phyloP scores from a whole-genome alignment of 1,140 invertebrate genomes.

The Ceratosolen solmsi region DNA sequence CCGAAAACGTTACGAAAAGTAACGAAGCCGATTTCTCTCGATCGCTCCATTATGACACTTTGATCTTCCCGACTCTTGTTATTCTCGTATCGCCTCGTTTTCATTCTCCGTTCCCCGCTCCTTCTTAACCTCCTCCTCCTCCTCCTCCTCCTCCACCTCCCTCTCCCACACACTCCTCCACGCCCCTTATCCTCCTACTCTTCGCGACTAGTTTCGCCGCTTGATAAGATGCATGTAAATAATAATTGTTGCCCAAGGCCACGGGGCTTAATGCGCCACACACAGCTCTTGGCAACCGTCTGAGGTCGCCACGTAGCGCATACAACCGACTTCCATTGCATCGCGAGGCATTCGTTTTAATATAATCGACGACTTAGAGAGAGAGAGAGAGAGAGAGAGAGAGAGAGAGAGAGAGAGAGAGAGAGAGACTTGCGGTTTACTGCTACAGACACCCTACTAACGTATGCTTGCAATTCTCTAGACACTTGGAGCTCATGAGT shows the following conservation, averaged over 20 bases:
- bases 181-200: not conserved
- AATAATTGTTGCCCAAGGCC: conserved; percentile 31
- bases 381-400: no score
- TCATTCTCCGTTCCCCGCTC: not conserved
- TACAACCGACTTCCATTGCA: not conserved
- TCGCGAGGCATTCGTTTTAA: no score
- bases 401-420: no score
- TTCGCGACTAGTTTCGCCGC: not conserved
- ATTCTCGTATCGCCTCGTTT: not conserved
- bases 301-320: not conserved
- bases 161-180: not conserved
- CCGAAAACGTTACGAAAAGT: no score
- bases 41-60: not conserved
- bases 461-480: no score
- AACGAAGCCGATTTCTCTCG: not conserved
- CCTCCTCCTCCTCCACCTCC: not conserved
- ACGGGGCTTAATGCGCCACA: not conserved
- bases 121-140: not conserved
- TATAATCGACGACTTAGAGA: no score
- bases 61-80: not conserved
- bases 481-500: no score
- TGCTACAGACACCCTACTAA: no score
- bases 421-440: no score
- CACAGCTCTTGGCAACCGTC: not conserved
- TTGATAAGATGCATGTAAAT: conserved; percentile 39